Percentiles rank a stretch among this genome's conserved stretches.
Evolutionary conservation across 2,888 invertebrate species (phyloP).

Genomic region (Harpalus rubripes): DNA sequence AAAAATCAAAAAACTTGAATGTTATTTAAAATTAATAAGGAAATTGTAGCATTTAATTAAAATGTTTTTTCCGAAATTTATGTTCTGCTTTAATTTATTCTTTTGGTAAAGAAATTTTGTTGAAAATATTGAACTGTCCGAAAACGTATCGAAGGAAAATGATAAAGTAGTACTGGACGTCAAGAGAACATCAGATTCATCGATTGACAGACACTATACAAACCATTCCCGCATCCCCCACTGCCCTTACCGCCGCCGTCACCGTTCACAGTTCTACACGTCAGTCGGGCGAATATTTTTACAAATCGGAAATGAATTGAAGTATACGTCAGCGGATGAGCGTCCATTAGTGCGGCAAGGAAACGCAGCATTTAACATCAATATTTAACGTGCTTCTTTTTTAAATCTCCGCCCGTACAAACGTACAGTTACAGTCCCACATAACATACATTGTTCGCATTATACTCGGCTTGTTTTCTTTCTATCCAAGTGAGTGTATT

Average conservation of each 20-base stretch:
- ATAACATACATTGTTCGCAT: slow-evolving; percentile 41
- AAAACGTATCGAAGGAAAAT: not conserved
- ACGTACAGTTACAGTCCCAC: slow-evolving; percentile 11
- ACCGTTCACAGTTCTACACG: slow-evolving; percentile 37
- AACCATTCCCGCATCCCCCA: not conserved
- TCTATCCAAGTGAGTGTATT: slow-evolving; percentile 76
- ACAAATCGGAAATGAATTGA: slow-evolving; percentile 57
- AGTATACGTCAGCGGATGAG: slow-evolving; percentile 57
- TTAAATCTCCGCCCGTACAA: slow-evolving; percentile 27
- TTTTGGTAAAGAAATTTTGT: not conserved
- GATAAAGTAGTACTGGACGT: slow-evolving; percentile 19
- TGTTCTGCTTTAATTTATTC: not conserved
- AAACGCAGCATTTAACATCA: slow-evolving; percentile 55
- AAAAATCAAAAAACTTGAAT: too few relatives aligned
- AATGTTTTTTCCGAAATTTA: not conserved
- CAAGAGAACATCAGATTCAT: slow-evolving; percentile 26
- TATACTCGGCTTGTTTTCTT: slow-evolving; percentile 47
- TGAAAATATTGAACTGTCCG: not conserved
- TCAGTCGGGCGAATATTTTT: slow-evolving; percentile 53
- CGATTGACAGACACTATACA: slow-evolving; percentile 32
- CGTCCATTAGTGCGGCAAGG: slow-evolving; percentile 48
- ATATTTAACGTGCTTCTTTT: slow-evolving; percentile 59
- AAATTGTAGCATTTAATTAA: not conserved
- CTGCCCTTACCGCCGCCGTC: not conserved
- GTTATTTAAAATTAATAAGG: too few relatives aligned